Evolutionary conservation across 2,888 invertebrate genomes (phyloP).

Genomic region (Ectemnius lituratus): DNA sequence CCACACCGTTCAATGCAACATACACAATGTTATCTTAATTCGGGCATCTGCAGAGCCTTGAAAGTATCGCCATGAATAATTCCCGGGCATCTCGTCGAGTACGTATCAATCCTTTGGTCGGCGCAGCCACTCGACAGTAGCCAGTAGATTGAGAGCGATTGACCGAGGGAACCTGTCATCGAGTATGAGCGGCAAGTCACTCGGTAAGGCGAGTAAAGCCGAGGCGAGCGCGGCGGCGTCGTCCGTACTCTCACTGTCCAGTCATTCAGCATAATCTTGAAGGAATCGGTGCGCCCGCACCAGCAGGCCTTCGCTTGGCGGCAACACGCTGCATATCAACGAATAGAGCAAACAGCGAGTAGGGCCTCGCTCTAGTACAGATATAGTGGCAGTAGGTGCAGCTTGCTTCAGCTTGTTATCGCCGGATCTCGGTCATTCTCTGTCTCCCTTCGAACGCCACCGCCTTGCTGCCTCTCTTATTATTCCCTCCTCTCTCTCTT

Average conservation of each 20-base stretch:
- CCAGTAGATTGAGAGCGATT: slow-evolving; percentile 8
- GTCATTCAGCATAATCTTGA: slow-evolving; percentile 46
- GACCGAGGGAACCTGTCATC: slow-evolving; percentile 21
- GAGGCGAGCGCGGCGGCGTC: no score
- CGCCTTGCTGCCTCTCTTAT: neutral
- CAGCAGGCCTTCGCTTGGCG: neutral
- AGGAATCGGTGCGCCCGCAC: slow-evolving; percentile 23
- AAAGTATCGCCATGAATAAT: neutral
- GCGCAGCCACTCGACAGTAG: neutral
- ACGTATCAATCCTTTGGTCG: neutral
- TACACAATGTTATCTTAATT: neutral
- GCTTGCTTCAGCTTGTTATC: neutral
- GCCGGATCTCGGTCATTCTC: neutral
- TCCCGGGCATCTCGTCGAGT: neutral
- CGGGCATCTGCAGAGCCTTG: neutral
- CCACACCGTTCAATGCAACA: neutral
- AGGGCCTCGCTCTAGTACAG: neutral
- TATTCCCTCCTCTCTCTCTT: neutral
- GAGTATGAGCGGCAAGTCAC: neutral
- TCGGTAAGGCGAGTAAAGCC: neutral
- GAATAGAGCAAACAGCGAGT: neutral
- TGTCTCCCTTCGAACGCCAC: slow-evolving; percentile 1
- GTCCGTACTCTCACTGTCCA: slow-evolving; percentile 23
- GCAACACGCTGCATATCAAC: neutral
- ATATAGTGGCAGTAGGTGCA: neutral